These are phyloP conservation scores for Oncopodura yosiiana DNA, from an alignment of 1,140 invertebrate genomes.

Conservation along the genomic window DNA sequence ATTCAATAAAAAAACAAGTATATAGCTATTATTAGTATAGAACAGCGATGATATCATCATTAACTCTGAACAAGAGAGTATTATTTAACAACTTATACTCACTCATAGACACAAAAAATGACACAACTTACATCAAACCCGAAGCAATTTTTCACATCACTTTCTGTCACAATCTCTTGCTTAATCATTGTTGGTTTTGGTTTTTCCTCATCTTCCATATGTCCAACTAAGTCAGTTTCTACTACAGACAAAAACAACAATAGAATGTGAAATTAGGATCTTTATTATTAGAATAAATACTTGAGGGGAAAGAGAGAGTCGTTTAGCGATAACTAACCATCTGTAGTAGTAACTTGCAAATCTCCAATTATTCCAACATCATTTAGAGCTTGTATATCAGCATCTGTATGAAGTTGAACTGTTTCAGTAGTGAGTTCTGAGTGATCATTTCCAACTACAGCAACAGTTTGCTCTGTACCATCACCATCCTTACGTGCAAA, in stretches of 20 bases:
- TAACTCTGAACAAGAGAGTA: neutral
- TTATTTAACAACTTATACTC: slow-evolving; percentile 9
- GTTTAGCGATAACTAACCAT: neutral
- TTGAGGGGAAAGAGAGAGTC: neutral
- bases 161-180: slow-evolving; percentile 46
- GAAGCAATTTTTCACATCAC: slow-evolving; percentile 71
- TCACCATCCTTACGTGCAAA: slow-evolving; percentile 38
- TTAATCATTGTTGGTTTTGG: slow-evolving; percentile 37
- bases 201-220: slow-evolving; percentile 14
- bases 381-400: slow-evolving; percentile 26
- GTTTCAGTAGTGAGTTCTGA: slow-evolving; percentile 33
- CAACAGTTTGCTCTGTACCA: slow-evolving; percentile 40
- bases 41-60: neutral
- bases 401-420: slow-evolving; percentile 32
- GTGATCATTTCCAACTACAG: slow-evolving; percentile 38
- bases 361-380: slow-evolving; percentile 19
- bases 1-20: slow-evolving; percentile 2
- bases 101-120: neutral
- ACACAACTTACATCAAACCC: slow-evolving; percentile 64
- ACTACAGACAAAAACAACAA: neutral
- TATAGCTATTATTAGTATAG: neutral
- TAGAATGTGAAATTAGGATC: neutral
- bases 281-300: neutral
- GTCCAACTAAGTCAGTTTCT: neutral
- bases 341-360: slow-evolving; percentile 10